A percentile compares a stretch with the other conserved stretches of the same genome.
Conservation (phyloP, 1,140 invertebrate species). For the Vollenhovia emeryi region DNA sequence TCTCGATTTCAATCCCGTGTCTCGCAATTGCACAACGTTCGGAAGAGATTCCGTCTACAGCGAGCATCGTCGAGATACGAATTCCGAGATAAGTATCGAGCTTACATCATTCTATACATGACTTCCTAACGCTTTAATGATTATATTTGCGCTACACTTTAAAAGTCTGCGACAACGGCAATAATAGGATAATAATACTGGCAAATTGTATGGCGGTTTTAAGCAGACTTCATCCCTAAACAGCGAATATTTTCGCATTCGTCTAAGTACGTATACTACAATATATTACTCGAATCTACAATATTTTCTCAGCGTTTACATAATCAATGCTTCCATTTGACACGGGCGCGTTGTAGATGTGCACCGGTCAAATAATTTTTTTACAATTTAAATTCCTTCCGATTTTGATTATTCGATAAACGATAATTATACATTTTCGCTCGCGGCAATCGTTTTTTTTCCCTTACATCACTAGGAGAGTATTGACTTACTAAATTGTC, state of each 20-base stretch:
- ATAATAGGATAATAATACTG: slow-evolving; percentile 83
- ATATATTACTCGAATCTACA: slow-evolving; percentile 66
- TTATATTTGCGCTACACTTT: slow-evolving; percentile 66
- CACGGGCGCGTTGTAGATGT: background rate
- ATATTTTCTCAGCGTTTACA: slow-evolving; percentile 28
- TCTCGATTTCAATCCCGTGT: background rate
- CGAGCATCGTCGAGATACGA: background rate
- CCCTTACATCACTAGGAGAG: slow-evolving; percentile 22
- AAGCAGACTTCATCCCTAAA: slow-evolving; percentile 73
- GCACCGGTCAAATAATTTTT: slow-evolving; percentile 36
- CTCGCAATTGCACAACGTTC: background rate
- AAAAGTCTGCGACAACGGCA: slow-evolving; percentile 71
- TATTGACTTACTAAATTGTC: slow-evolving; percentile 54
- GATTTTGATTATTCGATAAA: slow-evolving; percentile 67
- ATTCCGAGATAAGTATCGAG: slow-evolving; percentile 33
- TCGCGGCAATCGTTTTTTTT: slow-evolving; percentile 19
- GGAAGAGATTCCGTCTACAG: slow-evolving; percentile 33
- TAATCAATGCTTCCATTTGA: slow-evolving; percentile 41
- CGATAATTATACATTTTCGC: slow-evolving; percentile 49
- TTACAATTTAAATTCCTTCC: slow-evolving; percentile 58
- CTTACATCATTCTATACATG: slow-evolving; percentile 58
- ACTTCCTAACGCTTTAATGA: slow-evolving; percentile 63
- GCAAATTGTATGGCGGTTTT: slow-evolving; percentile 82
- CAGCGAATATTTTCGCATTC: slow-evolving; percentile 49
- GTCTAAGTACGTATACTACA: slow-evolving; percentile 69